Evolutionary conservation across 2,797 vertebrate genomes (phyloP).

Genomic region (Botia almorhae): DNA sequence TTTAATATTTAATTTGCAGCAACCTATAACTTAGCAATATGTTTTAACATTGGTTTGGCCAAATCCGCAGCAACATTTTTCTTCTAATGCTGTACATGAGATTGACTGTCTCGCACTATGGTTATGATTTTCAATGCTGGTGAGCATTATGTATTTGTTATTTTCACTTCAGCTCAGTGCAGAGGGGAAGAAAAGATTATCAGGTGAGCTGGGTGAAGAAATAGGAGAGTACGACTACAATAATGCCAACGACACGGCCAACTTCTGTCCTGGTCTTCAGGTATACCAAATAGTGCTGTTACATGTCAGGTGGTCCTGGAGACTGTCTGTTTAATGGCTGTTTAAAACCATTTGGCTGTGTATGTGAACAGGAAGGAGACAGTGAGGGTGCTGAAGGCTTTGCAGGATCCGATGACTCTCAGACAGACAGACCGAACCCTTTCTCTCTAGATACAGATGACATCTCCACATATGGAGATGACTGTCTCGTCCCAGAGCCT

Average conservation of each 20-base stretch:
- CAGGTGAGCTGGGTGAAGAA: conserved; percentile 77
- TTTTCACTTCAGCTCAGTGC: conserved; percentile 73
- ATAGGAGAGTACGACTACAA: conserved; percentile 91
- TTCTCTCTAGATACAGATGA: conserved; percentile 55
- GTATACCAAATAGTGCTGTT: conserved; percentile 65
- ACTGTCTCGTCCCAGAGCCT: conserved; percentile 88
- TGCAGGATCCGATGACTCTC: conserved; percentile 63
- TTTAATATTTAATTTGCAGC: neutral
- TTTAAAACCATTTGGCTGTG: neutral
- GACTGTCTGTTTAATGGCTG: neutral
- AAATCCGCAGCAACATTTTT: neutral
- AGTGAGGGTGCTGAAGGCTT: conserved; percentile 79
- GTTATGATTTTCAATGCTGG: neutral
- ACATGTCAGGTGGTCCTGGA: neutral
- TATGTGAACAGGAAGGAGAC: conserved; percentile 76
- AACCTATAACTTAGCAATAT: neutral
- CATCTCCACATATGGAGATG: conserved; percentile 79
- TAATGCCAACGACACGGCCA: conserved; percentile 89
- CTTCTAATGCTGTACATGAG: neutral
- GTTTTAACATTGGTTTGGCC: neutral
- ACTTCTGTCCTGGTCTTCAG: conserved; percentile 92
- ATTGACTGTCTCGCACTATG: neutral
- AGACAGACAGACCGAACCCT: conserved; percentile 49
- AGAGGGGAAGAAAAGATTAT: conserved; percentile 60
- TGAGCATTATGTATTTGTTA: neutral